Conservation (phyloP, 1,140 invertebrate genomes). For the Cyphomyrmex costatus region DNA sequence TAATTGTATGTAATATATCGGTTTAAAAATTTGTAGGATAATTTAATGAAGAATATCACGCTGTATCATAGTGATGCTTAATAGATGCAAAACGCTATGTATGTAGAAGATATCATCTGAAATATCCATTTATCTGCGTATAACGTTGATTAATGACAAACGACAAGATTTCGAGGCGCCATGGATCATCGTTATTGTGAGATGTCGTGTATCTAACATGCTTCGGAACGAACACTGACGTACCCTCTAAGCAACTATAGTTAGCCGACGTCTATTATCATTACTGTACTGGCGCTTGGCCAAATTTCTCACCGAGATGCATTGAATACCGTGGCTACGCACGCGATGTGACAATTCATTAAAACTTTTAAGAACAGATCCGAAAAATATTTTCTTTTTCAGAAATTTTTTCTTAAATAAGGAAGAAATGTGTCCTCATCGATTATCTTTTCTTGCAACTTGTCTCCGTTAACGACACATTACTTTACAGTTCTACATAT, state of each 20-base stretch:
- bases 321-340: conserved; percentile 54
- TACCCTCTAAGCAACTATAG: conserved; percentile 67
- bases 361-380: conserved; percentile 2
- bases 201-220: conserved; percentile 17
- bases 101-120: neutral
- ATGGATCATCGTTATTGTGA: conserved; percentile 63
- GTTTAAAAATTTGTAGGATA: neutral
- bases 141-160: conserved; percentile 19
- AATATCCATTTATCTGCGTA: conserved; percentile 21
- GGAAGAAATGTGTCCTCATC: neutral
- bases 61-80: conserved; percentile 3
- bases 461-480: neutral
- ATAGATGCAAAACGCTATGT: neutral
- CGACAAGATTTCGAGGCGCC: conserved; percentile 28
- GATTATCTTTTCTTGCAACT: neutral
- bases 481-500: conserved; percentile 3
- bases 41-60: neutral
- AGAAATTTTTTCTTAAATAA: neutral
- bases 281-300: conserved; percentile 72
- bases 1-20: neutral
- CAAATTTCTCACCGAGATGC: conserved; percentile 69
- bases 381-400: neutral
- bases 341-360: conserved; percentile 33
- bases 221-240: conserved; percentile 63
- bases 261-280: conserved; percentile 74